Percentiles rank a stretch among this genome's conserved stretches.
phyloP scores from a whole-genome alignment of 1,140 invertebrate species.

The Trichonephila clavipes region DNA sequence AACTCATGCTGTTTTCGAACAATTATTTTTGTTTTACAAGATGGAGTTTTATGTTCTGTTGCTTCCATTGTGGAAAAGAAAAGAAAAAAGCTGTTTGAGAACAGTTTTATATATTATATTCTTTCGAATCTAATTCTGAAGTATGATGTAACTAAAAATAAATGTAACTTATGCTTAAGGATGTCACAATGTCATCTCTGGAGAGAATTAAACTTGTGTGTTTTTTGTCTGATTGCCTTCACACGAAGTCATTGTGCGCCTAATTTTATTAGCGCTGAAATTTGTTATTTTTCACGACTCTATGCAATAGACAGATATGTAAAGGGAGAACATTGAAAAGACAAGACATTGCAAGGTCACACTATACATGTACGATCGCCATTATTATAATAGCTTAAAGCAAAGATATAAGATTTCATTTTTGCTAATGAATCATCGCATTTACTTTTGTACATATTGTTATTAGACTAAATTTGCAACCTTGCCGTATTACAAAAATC shows the following conservation, averaged over 20 bases:
- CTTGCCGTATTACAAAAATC: too few species aligned
- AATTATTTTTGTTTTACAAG: too few species aligned
- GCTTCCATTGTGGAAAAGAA: too few species aligned
- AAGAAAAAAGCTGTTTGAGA: too few species aligned
- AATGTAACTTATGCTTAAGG: constrained; percentile 9
- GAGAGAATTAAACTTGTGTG: constrained; percentile 5
- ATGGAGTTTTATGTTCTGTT: too few species aligned
- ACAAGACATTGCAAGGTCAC: constrained; percentile 19
- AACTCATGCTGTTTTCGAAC: too few species aligned
- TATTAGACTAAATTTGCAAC: too few species aligned
- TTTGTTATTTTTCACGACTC: constrained; percentile 33
- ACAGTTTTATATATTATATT: too few species aligned
- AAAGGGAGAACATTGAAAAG: neutral
- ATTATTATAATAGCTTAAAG: constrained; percentile 2
- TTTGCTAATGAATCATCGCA: neutral
- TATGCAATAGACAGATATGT: constrained; percentile 12
- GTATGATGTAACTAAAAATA: neutral
- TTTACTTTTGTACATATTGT: neutral
- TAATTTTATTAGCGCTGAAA: constrained; percentile 27
- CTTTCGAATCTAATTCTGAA: too few species aligned
- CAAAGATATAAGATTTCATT: neutral
- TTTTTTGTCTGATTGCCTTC: constrained; percentile 40
- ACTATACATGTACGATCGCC: neutral
- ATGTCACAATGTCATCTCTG: neutral
- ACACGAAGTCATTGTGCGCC: constrained; percentile 25